These are phyloP conservation scores for Timandra comae DNA, from an alignment of 2,888 invertebrate species.

Conservation along the genomic window DNA sequence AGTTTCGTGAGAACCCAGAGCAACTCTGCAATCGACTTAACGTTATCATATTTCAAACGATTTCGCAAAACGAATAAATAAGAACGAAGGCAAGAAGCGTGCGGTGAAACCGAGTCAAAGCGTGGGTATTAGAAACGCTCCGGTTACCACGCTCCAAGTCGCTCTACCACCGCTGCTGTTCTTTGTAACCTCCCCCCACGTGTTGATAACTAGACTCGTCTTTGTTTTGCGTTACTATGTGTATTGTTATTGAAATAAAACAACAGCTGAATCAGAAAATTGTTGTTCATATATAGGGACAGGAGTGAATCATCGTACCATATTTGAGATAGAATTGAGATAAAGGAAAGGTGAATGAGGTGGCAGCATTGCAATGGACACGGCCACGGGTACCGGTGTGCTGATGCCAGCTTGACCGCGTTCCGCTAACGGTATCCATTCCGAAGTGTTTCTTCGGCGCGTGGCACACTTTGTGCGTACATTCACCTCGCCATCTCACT, in stretches of 20 bases:
- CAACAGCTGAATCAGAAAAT: no score
- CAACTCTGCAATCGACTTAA: conserved; percentile 56
- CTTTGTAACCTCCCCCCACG: conserved; percentile 1
- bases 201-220: no score
- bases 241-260: no score
- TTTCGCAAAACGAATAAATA: conserved; percentile 75
- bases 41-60: conserved; percentile 75
- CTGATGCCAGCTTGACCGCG: conserved; percentile 69
- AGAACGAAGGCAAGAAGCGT: conserved; percentile 73
- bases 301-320: not conserved
- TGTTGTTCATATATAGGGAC: no score
- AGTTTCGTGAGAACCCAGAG: conserved; percentile 64
- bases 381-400: conserved; percentile 45
- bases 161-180: conserved; percentile 31
- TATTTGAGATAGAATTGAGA: conserved; percentile 1
- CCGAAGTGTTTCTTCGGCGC: conserved; percentile 71
- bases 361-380: conserved; percentile 35
- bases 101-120: conserved; percentile 74
- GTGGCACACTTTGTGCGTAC: conserved; percentile 74
- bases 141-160: conserved; percentile 65
- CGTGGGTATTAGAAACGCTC: conserved; percentile 76
- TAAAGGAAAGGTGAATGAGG: conserved; percentile 39
- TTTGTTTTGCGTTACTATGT: no score
- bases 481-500: conserved; percentile 70
- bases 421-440: conserved; percentile 73